Evolutionary conservation across 2,113 vertebrate genomes (phyloP), one percentile per base, ranked within the genome.

Genomic region (Formicarius rufipectus): DNA sequence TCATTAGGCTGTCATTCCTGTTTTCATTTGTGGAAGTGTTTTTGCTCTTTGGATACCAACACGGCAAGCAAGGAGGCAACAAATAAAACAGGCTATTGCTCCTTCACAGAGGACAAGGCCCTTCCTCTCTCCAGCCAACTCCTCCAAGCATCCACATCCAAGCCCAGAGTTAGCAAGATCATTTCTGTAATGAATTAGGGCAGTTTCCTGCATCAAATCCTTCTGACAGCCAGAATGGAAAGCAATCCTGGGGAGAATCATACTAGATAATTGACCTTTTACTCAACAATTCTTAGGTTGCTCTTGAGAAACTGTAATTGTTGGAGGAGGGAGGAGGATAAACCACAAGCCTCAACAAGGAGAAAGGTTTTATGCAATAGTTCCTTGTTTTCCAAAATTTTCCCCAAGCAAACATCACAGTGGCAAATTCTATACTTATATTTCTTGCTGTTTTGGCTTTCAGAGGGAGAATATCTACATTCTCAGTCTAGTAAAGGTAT

Each of bases 261-360:
- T 52, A 21, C 31, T n/a, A 77, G 75, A 94, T 67, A 84, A 95
- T 90, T 89, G 93, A 89, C 69, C 86, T 96, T 63, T 91, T 91
- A 66, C 58, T 96, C 77, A 91, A 95, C 69, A 89, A 66, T 82
- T 87, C 87, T 95, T 91, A 86, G 80, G 87, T 83, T 85, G 35
- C 47, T 92, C 93, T 94, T 92, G 93, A 90, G 92, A 95, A 96
- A 92, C 85, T 90, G 50, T 75, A 90, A 93, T 95, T 93, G 90
- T 64, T 92, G 60, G 63, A 93, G 59, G 35, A 94, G 40, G 79
- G 84, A 91, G 90, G 82, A 90, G 39, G 47, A 83, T 24, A 90
- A 94, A 96, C 83, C 95, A 93, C 88, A 94, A 84, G 88, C 64
- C 76, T 93, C 80, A 81, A 75, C 44, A 90, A 96, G 88, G 86